Evolutionary conservation across 2,888 invertebrate species (phyloP).

Genomic region (Trypoxylon attenuatum): DNA sequence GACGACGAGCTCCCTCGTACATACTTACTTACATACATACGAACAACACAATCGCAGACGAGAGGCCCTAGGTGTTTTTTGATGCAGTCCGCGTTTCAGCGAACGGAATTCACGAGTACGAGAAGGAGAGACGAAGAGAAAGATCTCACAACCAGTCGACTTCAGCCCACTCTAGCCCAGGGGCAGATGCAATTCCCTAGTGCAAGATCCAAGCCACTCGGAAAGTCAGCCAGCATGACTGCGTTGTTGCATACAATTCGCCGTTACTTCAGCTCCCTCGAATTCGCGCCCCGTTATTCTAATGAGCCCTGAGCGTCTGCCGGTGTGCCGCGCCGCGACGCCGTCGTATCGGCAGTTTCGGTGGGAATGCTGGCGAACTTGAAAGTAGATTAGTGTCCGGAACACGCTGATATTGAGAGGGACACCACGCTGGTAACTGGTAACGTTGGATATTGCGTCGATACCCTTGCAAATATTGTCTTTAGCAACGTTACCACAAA

Average conservation of each 20-base stretch:
- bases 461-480: background rate
- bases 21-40: too few species aligned
- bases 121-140: background rate
- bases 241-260: slow-evolving; percentile 35
- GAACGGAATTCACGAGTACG: background rate
- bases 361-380: slow-evolving; percentile 1
- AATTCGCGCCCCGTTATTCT: slow-evolving; percentile 26
- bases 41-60: too few species aligned
- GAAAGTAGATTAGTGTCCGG: background rate
- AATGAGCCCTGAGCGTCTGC: slow-evolving; percentile 14
- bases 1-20: too few species aligned
- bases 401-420: background rate
- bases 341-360: slow-evolving; percentile 1
- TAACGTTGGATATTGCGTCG: background rate
- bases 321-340: too few species aligned
- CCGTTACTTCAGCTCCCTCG: slow-evolving; percentile 26
- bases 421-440: slow-evolving; percentile 13
- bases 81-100: too few species aligned
- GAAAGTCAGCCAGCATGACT: slow-evolving; percentile 38
- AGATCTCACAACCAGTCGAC: background rate
- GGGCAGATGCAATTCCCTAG: slow-evolving; percentile 9
- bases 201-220: slow-evolving; percentile 26
- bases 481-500: background rate
- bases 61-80: too few species aligned
- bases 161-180: background rate